Evolutionary conservation across 2,797 vertebrate genomes (phyloP).

Genomic region (Saxicola maurus): DNA sequence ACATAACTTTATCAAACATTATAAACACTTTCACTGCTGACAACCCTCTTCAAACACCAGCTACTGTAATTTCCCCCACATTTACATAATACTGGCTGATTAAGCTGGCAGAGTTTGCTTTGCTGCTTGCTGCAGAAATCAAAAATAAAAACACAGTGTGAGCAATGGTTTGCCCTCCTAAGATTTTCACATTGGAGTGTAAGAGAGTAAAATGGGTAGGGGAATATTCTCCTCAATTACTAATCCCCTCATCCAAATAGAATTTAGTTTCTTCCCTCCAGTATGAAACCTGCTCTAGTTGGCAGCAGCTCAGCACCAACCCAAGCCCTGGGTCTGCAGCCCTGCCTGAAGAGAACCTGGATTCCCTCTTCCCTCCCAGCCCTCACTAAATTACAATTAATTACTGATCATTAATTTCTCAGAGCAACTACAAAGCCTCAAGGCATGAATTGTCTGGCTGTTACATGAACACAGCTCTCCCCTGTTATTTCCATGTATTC

Average conservation of each 20-base stretch:
- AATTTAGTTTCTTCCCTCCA: not conserved
- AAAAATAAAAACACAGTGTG: constrained; percentile 24
- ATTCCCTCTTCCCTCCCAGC: not conserved
- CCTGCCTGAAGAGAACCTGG: not conserved
- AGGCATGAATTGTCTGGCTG: not conserved
- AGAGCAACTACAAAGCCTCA: not conserved
- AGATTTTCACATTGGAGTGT: not conserved
- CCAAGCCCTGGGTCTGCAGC: not conserved
- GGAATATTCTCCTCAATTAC: not conserved
- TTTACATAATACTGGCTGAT: constrained; percentile 53
- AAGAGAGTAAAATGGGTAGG: not conserved
- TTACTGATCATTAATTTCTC: not conserved
- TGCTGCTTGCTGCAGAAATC: constrained; percentile 14
- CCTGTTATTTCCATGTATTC: not conserved
- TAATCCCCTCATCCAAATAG: not conserved
- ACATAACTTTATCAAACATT: constrained; percentile 19
- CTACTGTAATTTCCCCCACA: constrained; percentile 39
- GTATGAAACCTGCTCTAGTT: not conserved
- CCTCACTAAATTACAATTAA: not conserved
- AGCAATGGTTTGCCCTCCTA: not conserved
- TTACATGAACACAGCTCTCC: not conserved
- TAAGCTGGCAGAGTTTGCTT: constrained; percentile 32
- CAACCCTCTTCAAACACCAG: constrained; percentile 32
- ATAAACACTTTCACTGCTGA: constrained; percentile 42
- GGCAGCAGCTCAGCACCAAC: not conserved